Evolutionary conservation across 2,888 invertebrate genomes (phyloP).

Genomic region (Amiota communis): DNA sequence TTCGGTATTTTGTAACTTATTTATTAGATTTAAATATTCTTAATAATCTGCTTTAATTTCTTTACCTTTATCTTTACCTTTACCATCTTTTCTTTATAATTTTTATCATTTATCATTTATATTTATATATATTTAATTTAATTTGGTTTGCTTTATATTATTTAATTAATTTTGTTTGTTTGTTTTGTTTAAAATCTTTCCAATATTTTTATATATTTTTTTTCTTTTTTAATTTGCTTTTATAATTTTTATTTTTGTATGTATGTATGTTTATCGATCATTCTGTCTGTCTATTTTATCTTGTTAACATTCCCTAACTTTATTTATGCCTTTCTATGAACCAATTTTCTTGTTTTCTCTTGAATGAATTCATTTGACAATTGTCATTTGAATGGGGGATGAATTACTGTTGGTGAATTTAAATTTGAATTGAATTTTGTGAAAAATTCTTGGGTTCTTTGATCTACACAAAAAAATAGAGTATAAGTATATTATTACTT

Average conservation of each 20-base stretch:
- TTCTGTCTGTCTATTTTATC: not conserved
- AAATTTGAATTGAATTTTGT: too few relatives aligned
- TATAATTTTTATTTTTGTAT: not conserved
- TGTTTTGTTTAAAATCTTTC: conserved; percentile 80
- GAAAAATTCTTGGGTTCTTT: too few relatives aligned
- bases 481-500: too few relatives aligned
- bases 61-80: not conserved
- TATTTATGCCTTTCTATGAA: not conserved
- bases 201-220: not conserved
- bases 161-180: conserved; percentile 62
- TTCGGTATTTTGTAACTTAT: conserved; percentile 26
- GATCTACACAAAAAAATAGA: too few relatives aligned
- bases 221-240: not conserved
- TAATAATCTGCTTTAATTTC: conserved; percentile 34
- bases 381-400: too few relatives aligned
- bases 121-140: conserved; percentile 54
- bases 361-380: too few relatives aligned
- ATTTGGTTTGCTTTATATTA: conserved; percentile 85
- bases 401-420: too few relatives aligned
- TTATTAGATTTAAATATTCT: conserved; percentile 30
- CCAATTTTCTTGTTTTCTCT: too few relatives aligned
- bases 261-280: not conserved
- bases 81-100: conserved; percentile 33
- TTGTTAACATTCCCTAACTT: not conserved
- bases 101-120: conserved; percentile 42